Evolutionary conservation across 2,888 invertebrate genomes (phyloP), one percentile per base, ranked within the genome.

Genomic region (Stictocephala bisonia): DNA sequence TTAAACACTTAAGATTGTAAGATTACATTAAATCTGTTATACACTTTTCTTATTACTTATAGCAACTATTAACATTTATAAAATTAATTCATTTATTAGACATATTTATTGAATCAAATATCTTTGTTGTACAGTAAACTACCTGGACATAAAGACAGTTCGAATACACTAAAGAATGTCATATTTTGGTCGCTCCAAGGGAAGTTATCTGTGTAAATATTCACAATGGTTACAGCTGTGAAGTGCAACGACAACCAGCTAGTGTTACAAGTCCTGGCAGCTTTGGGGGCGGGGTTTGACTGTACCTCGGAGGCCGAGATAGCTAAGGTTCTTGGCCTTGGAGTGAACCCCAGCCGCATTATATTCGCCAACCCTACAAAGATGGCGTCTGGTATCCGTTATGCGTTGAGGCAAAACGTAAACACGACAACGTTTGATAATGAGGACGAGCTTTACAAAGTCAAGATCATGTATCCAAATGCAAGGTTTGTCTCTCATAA

Each of bases 281-380:
- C 93, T 27, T 87, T 97, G 78, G 99, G 98, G 56, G 88, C 92
- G 48, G 93, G 94, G 77, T 99, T 99, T 85, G 99, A 99, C 86
- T 99, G 99, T 86, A 99, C 99, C 67, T 97, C 97, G 77, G 96
- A 96, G 86, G 84, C 85, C 74, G 98, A 98, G 86, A 95, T 99
- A 77, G 91, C 93, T 81, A 92, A 93, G 81, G 90, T 96, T 79
- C 83, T 94, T 78, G 87, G 87, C 13, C 83, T 94, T 77, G 94
- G 94, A 29, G 92, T 95, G 3, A 85, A 88, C 48, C 88, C 94
- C 0, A 87, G 89, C 81, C 91, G 93, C 80, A 96, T 98, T 78
- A 95, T 98, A 82, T 98, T 95, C 85, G 97, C 98, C 76, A 97
- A 98, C 86, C 97, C 97, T 0, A 96, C 96, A 79, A 98, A 97